Evolutionary conservation across 2,888 invertebrate genomes (phyloP).

Genomic region (Blastobasis adustella): DNA sequence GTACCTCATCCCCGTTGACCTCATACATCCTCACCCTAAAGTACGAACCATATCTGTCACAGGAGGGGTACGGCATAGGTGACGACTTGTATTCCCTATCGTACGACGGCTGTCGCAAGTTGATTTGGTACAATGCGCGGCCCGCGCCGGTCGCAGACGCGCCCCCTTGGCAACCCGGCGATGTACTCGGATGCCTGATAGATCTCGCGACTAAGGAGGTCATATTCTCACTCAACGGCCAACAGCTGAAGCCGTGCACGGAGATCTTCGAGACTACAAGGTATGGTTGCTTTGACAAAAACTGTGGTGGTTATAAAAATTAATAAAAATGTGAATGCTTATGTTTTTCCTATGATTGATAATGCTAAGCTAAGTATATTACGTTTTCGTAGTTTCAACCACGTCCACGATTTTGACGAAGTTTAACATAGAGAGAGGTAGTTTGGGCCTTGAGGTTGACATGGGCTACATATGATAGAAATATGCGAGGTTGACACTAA

Average conservation of each 20-base stretch:
- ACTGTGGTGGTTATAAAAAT: too few relatives aligned
- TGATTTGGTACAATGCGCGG: conserved; percentile 92
- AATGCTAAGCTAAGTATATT: too few relatives aligned
- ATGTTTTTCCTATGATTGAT: too few relatives aligned
- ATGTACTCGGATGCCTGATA: conserved; percentile 88
- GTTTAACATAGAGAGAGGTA: too few relatives aligned
- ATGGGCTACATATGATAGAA: too few relatives aligned
- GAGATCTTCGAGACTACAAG: conserved; percentile 85
- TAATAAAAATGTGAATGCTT: too few relatives aligned
- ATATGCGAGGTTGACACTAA: too few relatives aligned
- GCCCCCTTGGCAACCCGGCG: conserved; percentile 87
- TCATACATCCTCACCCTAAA: background rate
- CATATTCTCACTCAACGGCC: conserved; percentile 89
- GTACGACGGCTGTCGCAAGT: conserved; percentile 92
- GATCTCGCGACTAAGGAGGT: conserved; percentile 83
- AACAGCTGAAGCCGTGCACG: conserved; percentile 78
- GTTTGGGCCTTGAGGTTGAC: too few relatives aligned
- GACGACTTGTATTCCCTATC: conserved; percentile 92
- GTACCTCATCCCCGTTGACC: too few relatives aligned
- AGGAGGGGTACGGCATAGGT: conserved; percentile 97
- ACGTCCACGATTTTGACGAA: too few relatives aligned
- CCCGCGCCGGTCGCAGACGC: conserved; percentile 73
- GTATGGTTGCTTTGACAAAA: conserved; percentile 49
- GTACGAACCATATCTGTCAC: background rate
- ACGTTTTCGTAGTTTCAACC: too few relatives aligned